Evolutionary conservation across 30 jellyfish, hydroid and myxozoan species (phyloP).

Genomic region (Pseudorhiza aurosa): DNA sequence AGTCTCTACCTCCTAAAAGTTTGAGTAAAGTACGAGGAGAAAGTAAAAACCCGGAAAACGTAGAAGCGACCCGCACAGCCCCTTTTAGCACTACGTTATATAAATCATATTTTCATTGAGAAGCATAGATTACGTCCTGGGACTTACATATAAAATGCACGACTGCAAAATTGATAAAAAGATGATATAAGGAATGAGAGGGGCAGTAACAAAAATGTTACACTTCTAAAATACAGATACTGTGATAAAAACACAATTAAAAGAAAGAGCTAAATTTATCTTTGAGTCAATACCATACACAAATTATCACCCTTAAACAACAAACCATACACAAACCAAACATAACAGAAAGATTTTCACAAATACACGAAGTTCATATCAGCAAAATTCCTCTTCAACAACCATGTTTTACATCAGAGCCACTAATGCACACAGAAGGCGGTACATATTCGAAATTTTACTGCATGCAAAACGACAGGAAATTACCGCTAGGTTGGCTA

Average conservation of each 20-base stretch:
- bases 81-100: conserved; percentile 28
- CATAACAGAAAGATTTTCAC: conserved; percentile 10
- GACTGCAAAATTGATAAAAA: conserved; percentile 28
- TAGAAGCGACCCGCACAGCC: background rate
- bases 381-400: too few relatives aligned
- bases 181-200: conserved; percentile 21
- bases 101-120: conserved; percentile 19
- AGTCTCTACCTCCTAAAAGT: too few relatives aligned
- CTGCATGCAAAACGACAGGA: too few relatives aligned
- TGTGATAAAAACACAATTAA: conserved; percentile 43
- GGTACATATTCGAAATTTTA: too few relatives aligned
- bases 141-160: conserved; percentile 32
- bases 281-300: background rate
- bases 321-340: conserved; percentile 42
- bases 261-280: conserved; percentile 25
- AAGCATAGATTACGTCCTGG: conserved; percentile 24
- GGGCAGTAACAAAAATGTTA: conserved; percentile 14
- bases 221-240: conserved; percentile 20
- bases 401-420: too few relatives aligned
- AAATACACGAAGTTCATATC: conserved; percentile 16
- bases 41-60: background rate
- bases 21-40: background rate
- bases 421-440: too few relatives aligned
- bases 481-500: too few relatives aligned
- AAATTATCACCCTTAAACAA: conserved; percentile 2